phyloP scores from a whole-genome alignment of 2,113 vertebrate genomes.

The Delphinus delphis region DNA sequence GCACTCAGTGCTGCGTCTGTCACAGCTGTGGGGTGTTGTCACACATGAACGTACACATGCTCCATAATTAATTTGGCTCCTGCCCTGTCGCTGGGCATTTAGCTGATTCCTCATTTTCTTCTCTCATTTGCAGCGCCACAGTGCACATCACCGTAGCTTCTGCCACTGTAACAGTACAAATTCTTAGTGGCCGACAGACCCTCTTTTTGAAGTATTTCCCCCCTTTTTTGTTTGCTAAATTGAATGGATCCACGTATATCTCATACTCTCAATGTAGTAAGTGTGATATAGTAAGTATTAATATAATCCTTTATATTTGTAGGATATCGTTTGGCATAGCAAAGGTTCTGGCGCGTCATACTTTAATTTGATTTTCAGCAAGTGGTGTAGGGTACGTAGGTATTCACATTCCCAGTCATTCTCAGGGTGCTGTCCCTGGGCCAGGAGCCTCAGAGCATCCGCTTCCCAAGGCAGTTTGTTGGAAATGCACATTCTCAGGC shows the following conservation, averaged over 20 bases:
- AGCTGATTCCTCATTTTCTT: neutral
- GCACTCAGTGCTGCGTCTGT: fast-evolving
- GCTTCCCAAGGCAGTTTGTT: neutral
- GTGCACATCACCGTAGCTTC: no score
- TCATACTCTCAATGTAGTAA: neutral
- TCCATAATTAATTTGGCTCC: fast-evolving
- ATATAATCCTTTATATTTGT: no score
- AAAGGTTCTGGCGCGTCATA: neutral
- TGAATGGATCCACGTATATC: neutral
- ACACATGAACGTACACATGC: no score
- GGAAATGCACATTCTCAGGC: neutral
- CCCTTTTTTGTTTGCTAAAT: neutral
- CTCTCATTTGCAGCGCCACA: neutral
- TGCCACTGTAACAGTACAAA: neutral
- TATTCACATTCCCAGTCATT: neutral
- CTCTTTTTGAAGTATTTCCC: neutral
- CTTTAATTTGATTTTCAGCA: neutral
- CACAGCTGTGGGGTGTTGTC: neutral
- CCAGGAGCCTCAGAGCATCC: neutral
- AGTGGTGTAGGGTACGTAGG: neutral
- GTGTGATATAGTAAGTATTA: fast-evolving
- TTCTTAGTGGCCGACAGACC: neutral
- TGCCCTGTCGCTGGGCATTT: fast-evolving
- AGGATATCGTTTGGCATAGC: neutral
- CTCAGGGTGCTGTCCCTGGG: neutral